Percentiles rank a stretch among this genome's conserved stretches.
Evolutionary conservation across 2,113 vertebrate genomes (phyloP).

Genomic region (Pontoporia blainvillei): DNA sequence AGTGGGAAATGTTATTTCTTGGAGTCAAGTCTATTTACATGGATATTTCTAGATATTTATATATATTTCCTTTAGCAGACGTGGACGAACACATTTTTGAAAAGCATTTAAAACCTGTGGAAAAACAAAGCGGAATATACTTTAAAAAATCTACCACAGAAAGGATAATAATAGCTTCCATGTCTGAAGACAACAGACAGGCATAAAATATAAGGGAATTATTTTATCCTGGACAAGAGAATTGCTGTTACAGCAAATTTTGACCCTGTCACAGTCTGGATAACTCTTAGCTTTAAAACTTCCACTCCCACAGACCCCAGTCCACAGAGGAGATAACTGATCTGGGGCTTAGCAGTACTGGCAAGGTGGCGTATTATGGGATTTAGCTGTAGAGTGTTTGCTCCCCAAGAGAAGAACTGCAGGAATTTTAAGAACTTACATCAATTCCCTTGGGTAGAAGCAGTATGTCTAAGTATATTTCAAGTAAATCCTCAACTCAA

Average conservation of each 20-base stretch:
- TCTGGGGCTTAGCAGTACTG: conserved; percentile 60
- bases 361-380: conserved; percentile 40
- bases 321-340: conserved; percentile 62
- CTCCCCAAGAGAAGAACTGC: conserved; percentile 53
- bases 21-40: conserved; percentile 19
- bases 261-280: conserved; percentile 51
- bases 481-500: conserved; percentile 75
- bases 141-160: conserved; percentile 55
- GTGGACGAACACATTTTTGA: conserved; percentile 36
- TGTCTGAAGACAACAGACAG: conserved; percentile 60
- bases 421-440: conserved; percentile 66
- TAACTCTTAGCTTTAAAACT: conserved; percentile 52
- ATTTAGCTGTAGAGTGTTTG: conserved; percentile 68
- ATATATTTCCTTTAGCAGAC: conserved; percentile 33
- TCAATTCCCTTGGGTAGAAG: conserved; percentile 58
- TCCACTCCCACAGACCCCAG: conserved; percentile 8
- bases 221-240: conserved; percentile 65
- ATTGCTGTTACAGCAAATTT: conserved; percentile 67
- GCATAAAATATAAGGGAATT: conserved; percentile 59
- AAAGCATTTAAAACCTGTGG: conserved; percentile 47
- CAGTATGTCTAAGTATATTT: conserved; percentile 74
- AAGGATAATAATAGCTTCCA: conserved; percentile 63
- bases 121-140: conserved; percentile 49
- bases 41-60: conserved; percentile 37
- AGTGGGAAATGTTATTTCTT: conserved; percentile 26